These are phyloP conservation scores for Sylvilagus floridanus DNA, from an alignment of 2,797 vertebrate species.

Conservation along the genomic window DNA sequence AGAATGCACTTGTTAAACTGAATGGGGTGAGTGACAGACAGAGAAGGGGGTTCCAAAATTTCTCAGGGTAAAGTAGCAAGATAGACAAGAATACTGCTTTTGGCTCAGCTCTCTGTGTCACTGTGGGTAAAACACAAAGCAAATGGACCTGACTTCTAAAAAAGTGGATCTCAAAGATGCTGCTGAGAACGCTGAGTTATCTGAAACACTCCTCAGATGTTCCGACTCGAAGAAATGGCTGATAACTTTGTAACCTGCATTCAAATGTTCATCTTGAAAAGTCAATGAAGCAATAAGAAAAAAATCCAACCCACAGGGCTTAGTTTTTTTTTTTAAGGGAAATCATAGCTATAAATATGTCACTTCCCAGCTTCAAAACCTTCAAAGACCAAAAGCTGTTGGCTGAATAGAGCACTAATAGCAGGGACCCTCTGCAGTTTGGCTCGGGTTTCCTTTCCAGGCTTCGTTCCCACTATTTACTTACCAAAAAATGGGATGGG, in stretches of 20 bases:
- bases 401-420: not conserved
- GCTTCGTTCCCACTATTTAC: not conserved
- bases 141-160: not conserved
- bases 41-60: not conserved
- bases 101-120: not conserved
- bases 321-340: slow-evolving; percentile 30
- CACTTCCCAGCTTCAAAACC: slow-evolving; percentile 17
- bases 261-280: slow-evolving; percentile 54
- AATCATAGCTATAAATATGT: slow-evolving; percentile 60
- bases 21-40: not conserved
- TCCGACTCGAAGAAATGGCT: not conserved
- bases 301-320: slow-evolving; percentile 6
- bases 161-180: not conserved
- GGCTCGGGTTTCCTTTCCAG: not conserved
- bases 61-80: not conserved
- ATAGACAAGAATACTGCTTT: not conserved
- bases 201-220: not conserved
- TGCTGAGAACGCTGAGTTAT: not conserved
- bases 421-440: not conserved
- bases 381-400: slow-evolving; percentile 58
- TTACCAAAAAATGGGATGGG: not conserved
- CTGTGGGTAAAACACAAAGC: not conserved
- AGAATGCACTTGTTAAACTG: not conserved
- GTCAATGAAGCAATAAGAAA: slow-evolving; percentile 44
- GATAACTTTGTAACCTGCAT: not conserved